These are phyloP conservation scores for Ectropis grisescens DNA, from an alignment of 1,140 invertebrate species.

Conservation along the genomic window DNA sequence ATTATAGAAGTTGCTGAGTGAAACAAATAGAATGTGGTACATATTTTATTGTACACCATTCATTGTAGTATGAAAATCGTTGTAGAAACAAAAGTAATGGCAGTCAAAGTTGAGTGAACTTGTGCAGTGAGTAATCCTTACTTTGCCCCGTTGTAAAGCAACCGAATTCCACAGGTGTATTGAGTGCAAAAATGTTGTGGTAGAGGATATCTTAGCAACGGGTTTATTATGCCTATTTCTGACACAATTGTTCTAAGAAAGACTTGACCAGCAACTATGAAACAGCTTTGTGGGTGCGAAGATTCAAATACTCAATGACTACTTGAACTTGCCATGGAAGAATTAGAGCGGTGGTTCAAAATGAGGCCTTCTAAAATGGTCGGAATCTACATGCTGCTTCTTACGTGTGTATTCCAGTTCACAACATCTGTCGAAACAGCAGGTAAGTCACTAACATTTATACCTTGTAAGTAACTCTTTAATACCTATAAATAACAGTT, in stretches of 20 bases:
- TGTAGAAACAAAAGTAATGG: too few relatives aligned
- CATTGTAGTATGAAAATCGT: too few relatives aligned
- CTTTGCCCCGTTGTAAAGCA: slow-evolving; percentile 32
- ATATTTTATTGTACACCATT: background rate
- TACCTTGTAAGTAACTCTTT: too few relatives aligned
- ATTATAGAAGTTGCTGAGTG: too few relatives aligned
- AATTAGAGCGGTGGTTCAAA: slow-evolving; percentile 47
- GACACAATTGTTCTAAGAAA: too few relatives aligned
- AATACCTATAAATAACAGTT: too few relatives aligned
- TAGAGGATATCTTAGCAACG: slow-evolving; percentile 47
- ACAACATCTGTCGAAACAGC: slow-evolving; percentile 26
- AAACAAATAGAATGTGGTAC: slow-evolving; percentile 5
- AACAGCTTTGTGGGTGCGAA: too few relatives aligned
- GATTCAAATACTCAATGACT: background rate
- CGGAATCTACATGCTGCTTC: slow-evolving; percentile 22
- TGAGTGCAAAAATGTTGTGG: slow-evolving; percentile 47
- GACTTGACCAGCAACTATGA: too few relatives aligned
- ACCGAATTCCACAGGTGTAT: slow-evolving; percentile 52
- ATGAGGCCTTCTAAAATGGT: slow-evolving; percentile 35
- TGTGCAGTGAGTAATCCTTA: slow-evolving; percentile 25
- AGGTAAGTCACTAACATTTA: slow-evolving; percentile 38
- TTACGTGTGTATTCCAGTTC: slow-evolving; percentile 23
- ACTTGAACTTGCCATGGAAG: slow-evolving; percentile 48
- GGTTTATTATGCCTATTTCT: too few relatives aligned
- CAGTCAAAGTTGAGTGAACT: slow-evolving; percentile 58